Evolutionary conservation across 2,888 invertebrate genomes (phyloP).

Genomic region (Tenthredo scrophulariae): DNA sequence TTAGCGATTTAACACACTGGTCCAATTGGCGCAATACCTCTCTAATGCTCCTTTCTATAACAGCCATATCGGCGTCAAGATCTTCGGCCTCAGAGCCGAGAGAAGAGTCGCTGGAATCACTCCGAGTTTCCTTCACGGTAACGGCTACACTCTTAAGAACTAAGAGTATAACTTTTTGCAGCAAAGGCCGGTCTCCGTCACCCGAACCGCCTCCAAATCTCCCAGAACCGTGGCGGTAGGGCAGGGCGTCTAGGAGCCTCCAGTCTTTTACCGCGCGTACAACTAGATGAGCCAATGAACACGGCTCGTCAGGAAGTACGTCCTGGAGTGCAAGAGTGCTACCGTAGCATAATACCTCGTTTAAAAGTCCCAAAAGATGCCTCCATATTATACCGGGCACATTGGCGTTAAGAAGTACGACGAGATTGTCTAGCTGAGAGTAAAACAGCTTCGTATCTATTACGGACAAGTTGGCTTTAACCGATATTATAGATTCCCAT

Average conservation of each 20-base stretch:
- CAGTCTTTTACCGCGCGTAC: constrained; percentile 93
- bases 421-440: constrained; percentile 90
- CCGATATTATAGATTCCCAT: constrained; percentile 95
- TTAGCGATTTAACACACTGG: constrained; percentile 88
- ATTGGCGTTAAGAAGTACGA: constrained; percentile 84
- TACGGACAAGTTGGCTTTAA: constrained; percentile 93
- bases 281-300: constrained; percentile 91
- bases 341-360: constrained; percentile 94
- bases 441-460: constrained; percentile 94
- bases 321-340: constrained; percentile 94
- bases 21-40: constrained; percentile 92
- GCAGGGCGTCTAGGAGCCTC: constrained; percentile 83
- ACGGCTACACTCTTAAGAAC: constrained; percentile 94
- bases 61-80: constrained; percentile 93
- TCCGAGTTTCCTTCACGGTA: constrained; percentile 93
- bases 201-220: constrained; percentile 79
- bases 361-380: constrained; percentile 91
- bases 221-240: constrained; percentile 79
- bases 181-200: constrained; percentile 82
- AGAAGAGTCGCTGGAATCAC: constrained; percentile 92
- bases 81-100: constrained; percentile 92
- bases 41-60: constrained; percentile 91
- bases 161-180: constrained; percentile 92
- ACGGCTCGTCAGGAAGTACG: constrained; percentile 92
- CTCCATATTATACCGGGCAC: constrained; percentile 92